These are phyloP conservation scores for Phodopus roborovskii DNA, from an alignment of 2,113 vertebrate species.

Conservation along the genomic window DNA sequence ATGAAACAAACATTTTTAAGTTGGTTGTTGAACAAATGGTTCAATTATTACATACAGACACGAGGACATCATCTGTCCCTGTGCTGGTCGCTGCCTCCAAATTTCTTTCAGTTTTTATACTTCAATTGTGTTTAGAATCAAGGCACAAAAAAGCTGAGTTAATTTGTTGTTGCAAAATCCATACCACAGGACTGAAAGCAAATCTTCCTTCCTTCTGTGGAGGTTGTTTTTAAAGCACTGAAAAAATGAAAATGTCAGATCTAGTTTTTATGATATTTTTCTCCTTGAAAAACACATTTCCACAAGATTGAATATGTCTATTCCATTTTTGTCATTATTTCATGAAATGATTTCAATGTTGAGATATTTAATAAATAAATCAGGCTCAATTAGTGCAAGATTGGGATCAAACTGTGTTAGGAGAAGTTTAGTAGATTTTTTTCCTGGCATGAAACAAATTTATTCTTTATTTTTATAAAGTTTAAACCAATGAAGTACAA, in stretches of 20 bases:
- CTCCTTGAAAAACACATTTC: constrained; percentile 57
- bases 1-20: neutral
- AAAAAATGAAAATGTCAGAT: constrained; percentile 51
- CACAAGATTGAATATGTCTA: constrained; percentile 40
- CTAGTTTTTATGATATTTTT: constrained; percentile 63
- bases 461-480: constrained; percentile 67
- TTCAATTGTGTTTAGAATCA: neutral
- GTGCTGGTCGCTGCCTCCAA: neutral
- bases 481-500: constrained; percentile 35
- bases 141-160: neutral
- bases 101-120: neutral
- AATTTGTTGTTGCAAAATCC: neutral
- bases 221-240: neutral
- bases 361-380: constrained; percentile 57
- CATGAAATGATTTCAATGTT: constrained; percentile 14
- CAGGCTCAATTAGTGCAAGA: neutral
- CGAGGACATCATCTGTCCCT: neutral
- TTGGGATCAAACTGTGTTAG: neutral
- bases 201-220: neutral
- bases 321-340: constrained; percentile 61
- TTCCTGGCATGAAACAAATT: constrained; percentile 35
- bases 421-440: constrained; percentile 30
- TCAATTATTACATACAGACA: neutral
- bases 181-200: constrained; percentile 29
- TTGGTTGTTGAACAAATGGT: neutral